Percentiles rank a stretch among this genome's conserved stretches.
These are phyloP conservation scores for Phyllopteryx taeniolatus DNA, from an alignment of 2,113 vertebrate species.

Conservation along the genomic window DNA sequence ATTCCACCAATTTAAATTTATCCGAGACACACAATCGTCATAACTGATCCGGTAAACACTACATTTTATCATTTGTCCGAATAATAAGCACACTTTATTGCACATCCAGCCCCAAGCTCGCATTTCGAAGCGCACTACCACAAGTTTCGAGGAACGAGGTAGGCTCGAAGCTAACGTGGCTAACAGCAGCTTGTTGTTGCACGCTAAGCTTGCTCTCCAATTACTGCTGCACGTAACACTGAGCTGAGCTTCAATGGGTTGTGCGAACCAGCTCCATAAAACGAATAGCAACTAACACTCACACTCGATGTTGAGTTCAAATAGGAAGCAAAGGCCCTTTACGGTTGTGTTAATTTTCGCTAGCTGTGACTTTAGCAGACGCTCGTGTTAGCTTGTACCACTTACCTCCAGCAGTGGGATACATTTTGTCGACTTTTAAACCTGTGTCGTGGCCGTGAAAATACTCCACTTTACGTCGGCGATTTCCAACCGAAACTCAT, in stretches of 20 bases:
- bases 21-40: background rate
- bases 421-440: slow-evolving; percentile 76
- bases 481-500: slow-evolving; percentile 62
- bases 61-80: background rate
- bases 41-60: background rate
- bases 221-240: slow-evolving; percentile 33
- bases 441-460: slow-evolving; percentile 57
- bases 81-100: background rate
- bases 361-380: slow-evolving; percentile 43
- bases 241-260: background rate
- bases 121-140: background rate
- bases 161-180: slow-evolving; percentile 49
- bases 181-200: slow-evolving; percentile 53
- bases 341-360: slow-evolving; percentile 10
- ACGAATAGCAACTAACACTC: background rate
- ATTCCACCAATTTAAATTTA: background rate
- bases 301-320: too few species aligned
- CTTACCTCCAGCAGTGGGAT: slow-evolving; percentile 74
- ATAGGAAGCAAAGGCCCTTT: background rate
- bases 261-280: background rate
- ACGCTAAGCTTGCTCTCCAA: slow-evolving; percentile 36
- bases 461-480: slow-evolving; percentile 55
- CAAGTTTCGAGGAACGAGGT: slow-evolving; percentile 41
- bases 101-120: background rate
- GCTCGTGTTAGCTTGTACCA: slow-evolving; percentile 49